phyloP scores from a whole-genome alignment of 1,140 invertebrate species.

The Nixonia krombeini region DNA sequence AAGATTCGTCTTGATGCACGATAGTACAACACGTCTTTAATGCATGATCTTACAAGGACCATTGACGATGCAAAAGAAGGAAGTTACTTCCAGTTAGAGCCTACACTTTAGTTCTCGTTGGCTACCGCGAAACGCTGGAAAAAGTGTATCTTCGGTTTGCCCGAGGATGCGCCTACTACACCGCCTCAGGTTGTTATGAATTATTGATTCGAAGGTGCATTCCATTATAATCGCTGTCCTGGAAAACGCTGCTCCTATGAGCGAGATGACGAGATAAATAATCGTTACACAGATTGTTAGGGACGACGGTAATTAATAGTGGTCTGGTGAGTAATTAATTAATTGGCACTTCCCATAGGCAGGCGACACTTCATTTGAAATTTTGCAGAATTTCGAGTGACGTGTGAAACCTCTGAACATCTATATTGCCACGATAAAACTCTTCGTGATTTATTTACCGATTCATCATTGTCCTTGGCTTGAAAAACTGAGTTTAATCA shows the following conservation, averaged over 20 bases:
- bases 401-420: too few species aligned
- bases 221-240: slow-evolving; percentile 41
- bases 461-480: too few species aligned
- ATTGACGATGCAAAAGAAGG: slow-evolving; percentile 26
- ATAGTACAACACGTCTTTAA: slow-evolving; percentile 31
- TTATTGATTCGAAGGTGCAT: slow-evolving; percentile 43
- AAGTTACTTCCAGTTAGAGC: slow-evolving; percentile 28
- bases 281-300: background rate
- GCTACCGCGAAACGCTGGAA: slow-evolving; percentile 29
- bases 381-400: background rate
- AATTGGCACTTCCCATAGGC: background rate
- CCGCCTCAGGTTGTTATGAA: slow-evolving; percentile 32
- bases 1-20: slow-evolving; percentile 31
- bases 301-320: background rate
- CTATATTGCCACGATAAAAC: too few species aligned
- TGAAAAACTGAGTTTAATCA: too few species aligned
- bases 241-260: slow-evolving; percentile 2
- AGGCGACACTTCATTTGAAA: background rate
- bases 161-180: slow-evolving; percentile 20
- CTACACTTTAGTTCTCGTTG: slow-evolving; percentile 28
- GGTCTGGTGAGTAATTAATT: slow-evolving; percentile 4
- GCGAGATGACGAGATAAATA: slow-evolving; percentile 6
- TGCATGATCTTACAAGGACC: slow-evolving; percentile 32
- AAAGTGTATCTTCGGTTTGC: slow-evolving; percentile 30
- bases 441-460: too few species aligned